Base-by-base conservation (phyloP, 2,888 invertebrate species). In the Ophion ellenae region DNA sequence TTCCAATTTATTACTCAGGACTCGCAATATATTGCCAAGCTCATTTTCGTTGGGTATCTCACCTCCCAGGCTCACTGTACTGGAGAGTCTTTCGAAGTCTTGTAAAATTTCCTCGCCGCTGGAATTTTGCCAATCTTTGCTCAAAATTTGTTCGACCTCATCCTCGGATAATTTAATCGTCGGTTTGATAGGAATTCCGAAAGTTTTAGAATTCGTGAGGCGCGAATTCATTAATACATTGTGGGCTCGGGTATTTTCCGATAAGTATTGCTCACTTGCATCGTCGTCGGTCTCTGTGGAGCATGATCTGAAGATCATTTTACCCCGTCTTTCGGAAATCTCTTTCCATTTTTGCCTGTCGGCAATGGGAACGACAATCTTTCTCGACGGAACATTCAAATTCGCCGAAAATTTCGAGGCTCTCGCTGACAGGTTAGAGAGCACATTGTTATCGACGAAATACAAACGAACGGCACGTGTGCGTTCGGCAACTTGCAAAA, bases 211-310 rank as follows among this genome's bases (percentile, higher is more conserved):
- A 61, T 83, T 71, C 5, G 53, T 17, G 77, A 69, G 53, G 7
- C 75, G n/a, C 6, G 80, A 86, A 36, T n/a, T 86, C 7, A 92
- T 90, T 92, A 95, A 93, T 75, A 95, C 89, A 83, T 85, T 89
- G 83, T 94, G 95, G 0, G 95, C 95, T 89, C 94, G 94, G 85
- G 85, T 90, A 88, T 95, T 95, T 92, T 95, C 95, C 20, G 86
- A 71, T 0, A 28, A 4, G 0, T n/a, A 94, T 94, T n/a, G 86
- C 75, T 88, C 86, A 0, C 4, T 47, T 5, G 20, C 7, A 32
- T 40, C 11, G 17, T 59, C 57, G 6, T 70, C 53, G 14, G 14
- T 20, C 36, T n/a, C 47, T 32, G 76, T 32, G 36, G 66, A 53
- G 28, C 47, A 36, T 14, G n/a, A 57, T 61, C 66, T 59, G 47